Conservation (phyloP, 2,797 vertebrate species). For the Pseudochirops cupreus region DNA sequence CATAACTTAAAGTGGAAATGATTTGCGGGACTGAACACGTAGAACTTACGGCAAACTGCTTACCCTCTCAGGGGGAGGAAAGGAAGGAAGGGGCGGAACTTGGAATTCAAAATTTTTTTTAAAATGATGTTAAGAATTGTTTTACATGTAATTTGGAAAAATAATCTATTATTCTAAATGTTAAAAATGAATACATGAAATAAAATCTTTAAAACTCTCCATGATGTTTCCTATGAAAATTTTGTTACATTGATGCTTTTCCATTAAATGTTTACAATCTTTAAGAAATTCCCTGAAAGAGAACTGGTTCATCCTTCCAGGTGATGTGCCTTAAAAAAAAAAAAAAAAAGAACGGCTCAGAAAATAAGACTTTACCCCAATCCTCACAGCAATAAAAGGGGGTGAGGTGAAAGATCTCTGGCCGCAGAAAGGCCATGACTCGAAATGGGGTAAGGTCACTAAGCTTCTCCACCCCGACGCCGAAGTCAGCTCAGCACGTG, state of each 20-base stretch:
- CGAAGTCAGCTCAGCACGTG: not conserved
- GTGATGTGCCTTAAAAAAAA: not conserved
- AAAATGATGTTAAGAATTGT: not conserved
- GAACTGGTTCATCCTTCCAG: not conserved
- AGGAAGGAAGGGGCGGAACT: not conserved
- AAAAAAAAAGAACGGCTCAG: not conserved
- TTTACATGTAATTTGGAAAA: not conserved
- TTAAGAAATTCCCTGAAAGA: not conserved
- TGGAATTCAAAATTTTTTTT: not conserved
- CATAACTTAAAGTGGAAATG: not conserved
- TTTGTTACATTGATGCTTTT: not conserved
- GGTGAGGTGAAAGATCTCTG: not conserved
- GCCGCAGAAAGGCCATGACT: not conserved
- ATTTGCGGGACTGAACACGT: not conserved
- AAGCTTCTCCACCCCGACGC: not conserved
- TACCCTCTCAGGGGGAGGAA: not conserved
- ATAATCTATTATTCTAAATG: not conserved
- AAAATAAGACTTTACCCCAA: not conserved
- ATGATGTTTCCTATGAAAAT: not conserved
- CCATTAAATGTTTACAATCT: not conserved
- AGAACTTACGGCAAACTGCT: no score
- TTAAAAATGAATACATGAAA: not conserved
- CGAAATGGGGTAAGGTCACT: not conserved
- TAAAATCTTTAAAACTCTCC: not conserved
- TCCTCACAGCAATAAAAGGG: not conserved